Base-by-base conservation (phyloP, 2,797 vertebrate species). In the Merluccius polli region DNA sequence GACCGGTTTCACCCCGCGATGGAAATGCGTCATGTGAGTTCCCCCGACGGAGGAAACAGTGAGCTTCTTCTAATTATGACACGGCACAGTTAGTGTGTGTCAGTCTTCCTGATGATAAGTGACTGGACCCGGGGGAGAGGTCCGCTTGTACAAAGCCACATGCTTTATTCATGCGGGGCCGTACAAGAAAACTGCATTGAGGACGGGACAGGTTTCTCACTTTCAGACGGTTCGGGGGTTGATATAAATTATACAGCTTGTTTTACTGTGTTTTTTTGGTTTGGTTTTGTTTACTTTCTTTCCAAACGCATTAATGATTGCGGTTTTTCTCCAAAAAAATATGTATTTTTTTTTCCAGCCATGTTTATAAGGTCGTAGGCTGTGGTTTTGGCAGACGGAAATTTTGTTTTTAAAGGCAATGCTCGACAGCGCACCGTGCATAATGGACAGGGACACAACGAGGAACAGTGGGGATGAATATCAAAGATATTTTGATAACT, bases 51-150 rank as follows among this genome's bases (percentile, higher is more conserved):
- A 72, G 78, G 84, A 73, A 74, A 78, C 83, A 83, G 79, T 79
- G 75, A 87, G 80, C 84, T 81, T 83, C 80, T 80, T 90, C 79
- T 91, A 90, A 92, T 91, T 90, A 89, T 87, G 87, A 91, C 83
- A 86, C 24, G 77, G 87, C 81, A 84, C 86, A 84, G 86, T 84
- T 88, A 87, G 87, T 86, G 83, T 81, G 80, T 85, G 88, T 88
- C 85, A 87, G 82, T 87, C 86, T 83, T 52, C 73, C 79, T 90
- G 90, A 89, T 90, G 87, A 87, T 85, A 91, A 92, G 87, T 91
- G 91, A 92, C 88, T 91, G 87, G 82, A 81, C 83, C 82, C 85
- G 81, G 89, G 85, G 87, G 79, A 89, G 79, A 79, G 82, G 82
- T 77, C 85, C 77, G 80, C 86, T 90, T 71, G 68, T 82, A 86